Evolutionary conservation across 2,113 vertebrate genomes (phyloP).

Genomic region (Notothenia rossii): DNA sequence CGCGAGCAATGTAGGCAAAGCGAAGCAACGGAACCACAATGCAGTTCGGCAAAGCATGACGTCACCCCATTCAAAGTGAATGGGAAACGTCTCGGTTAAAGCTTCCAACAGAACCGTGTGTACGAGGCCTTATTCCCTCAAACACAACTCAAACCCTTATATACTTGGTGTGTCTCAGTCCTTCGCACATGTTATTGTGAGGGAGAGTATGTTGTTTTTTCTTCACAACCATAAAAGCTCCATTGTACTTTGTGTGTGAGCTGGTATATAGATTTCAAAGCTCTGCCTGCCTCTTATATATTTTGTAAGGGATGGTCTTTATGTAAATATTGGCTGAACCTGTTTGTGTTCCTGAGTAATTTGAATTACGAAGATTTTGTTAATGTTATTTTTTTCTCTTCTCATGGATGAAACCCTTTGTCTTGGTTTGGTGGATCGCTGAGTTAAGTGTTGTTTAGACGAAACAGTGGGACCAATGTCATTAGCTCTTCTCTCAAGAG

Average conservation of each 20-base stretch:
- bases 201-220: background rate
- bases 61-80: no score
- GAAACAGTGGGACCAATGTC: background rate
- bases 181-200: background rate
- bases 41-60: no score
- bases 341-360: conserved; percentile 8
- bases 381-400: background rate
- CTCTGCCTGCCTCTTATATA: background rate
- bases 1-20: no score
- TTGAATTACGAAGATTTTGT: background rate
- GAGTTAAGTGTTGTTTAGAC: conserved; percentile 13
- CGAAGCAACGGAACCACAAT: no score
- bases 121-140: no score
- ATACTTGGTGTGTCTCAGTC: background rate
- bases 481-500: conserved; percentile 23
- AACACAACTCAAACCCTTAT: background rate
- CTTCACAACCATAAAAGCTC: background rate
- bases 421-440: background rate
- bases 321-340: conserved; percentile 7
- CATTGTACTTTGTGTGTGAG: background rate
- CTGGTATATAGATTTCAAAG: background rate
- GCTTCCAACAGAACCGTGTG: no score
- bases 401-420: conserved; percentile 12
- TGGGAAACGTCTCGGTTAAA: no score
- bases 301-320: background rate